Percentiles rank a stretch among this genome's conserved stretches.
Evolutionary conservation across 1,140 invertebrate species (phyloP).

Genomic region (Lanistes nyassanus): DNA sequence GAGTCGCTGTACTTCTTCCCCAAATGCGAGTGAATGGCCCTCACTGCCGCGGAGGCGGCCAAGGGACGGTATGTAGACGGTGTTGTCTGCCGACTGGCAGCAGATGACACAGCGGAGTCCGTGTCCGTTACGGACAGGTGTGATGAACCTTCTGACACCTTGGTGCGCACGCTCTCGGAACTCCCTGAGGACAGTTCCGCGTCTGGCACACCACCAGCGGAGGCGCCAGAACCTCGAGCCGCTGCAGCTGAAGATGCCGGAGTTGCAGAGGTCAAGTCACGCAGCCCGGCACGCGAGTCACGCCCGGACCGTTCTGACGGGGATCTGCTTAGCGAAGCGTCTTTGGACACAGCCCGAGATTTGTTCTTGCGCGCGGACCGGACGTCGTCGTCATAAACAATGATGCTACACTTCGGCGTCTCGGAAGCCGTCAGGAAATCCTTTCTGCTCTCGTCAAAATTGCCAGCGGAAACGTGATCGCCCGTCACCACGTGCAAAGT

Average conservation of each 20-base stretch:
- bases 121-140: conserved; percentile 33
- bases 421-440: background rate
- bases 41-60: background rate
- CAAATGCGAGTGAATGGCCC: background rate
- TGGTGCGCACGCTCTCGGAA: background rate
- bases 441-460: background rate
- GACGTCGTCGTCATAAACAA: conserved; percentile 30
- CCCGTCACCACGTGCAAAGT: background rate
- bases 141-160: background rate
- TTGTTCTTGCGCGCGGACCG: background rate
- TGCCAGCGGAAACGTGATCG: background rate
- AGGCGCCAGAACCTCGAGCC: too few relatives aligned
- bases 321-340: background rate
- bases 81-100: conserved; percentile 33
- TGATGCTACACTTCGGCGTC: conserved; percentile 32
- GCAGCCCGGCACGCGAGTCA: background rate
- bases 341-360: conserved; percentile 10
- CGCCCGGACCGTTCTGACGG: background rate
- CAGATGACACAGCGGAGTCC: conserved; percentile 41
- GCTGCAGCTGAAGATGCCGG: too few relatives aligned
- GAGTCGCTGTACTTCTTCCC: conserved; percentile 37
- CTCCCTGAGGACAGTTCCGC: conserved; percentile 1
- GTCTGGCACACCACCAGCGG: background rate
- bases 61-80: background rate
- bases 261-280: background rate